Conservation (phyloP, 2,113 vertebrate species). For the Neodontobutis hainanensis region DNA sequence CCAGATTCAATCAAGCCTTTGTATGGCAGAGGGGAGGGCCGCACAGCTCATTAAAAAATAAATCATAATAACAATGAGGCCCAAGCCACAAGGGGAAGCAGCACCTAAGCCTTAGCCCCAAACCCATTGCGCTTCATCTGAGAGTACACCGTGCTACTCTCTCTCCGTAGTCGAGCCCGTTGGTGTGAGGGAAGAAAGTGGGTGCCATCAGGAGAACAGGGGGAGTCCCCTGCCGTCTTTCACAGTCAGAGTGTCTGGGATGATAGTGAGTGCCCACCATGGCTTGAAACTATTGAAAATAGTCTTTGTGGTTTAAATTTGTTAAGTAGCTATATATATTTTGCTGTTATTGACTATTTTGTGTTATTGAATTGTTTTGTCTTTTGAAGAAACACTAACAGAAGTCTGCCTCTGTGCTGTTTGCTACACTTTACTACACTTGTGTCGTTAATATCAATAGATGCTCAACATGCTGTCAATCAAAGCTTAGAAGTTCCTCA, state of each 20-base stretch:
- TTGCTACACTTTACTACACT: background rate
- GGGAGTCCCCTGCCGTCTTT: too few species aligned
- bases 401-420: background rate
- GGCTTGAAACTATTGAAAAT: background rate
- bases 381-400: too few species aligned
- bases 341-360: too few species aligned
- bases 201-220: constrained; percentile 1
- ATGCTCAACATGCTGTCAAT: background rate
- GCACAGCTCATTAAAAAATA: constrained; percentile 73
- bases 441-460: background rate
- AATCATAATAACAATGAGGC: constrained; percentile 75
- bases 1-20: constrained; percentile 80
- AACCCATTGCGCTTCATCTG: constrained; percentile 14
- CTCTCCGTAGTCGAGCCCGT: background rate
- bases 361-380: too few species aligned
- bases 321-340: too few species aligned
- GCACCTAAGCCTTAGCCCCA: constrained; percentile 36
- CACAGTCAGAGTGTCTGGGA: background rate
- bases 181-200: background rate
- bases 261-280: background rate
- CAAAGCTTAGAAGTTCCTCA: background rate
- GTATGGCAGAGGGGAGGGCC: constrained; percentile 63
- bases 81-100: constrained; percentile 52
- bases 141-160: constrained; percentile 4
- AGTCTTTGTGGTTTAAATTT: too few species aligned